Evolutionary conservation across 2,113 vertebrate genomes (phyloP).

Genomic region (Galeopterus variegatus): DNA sequence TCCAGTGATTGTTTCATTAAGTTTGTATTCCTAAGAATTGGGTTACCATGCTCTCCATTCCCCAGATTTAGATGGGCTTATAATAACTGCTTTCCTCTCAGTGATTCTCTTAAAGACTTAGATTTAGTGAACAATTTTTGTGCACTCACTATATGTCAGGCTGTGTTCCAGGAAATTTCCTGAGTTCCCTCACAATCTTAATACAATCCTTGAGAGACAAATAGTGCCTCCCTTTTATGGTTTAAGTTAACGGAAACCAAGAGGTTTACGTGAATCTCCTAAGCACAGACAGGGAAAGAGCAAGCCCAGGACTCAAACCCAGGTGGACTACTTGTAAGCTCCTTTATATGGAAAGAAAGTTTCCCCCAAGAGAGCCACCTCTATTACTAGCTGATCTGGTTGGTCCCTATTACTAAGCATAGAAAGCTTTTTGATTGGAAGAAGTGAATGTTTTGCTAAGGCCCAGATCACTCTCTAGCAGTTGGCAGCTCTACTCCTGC

Average conservation of each 20-base stretch:
- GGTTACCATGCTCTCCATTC: neutral
- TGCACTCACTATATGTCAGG: neutral
- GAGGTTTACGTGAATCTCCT: neutral
- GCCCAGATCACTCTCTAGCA: neutral
- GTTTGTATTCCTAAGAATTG: neutral
- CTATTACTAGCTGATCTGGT: neutral
- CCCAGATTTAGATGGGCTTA: slow-evolving; percentile 13
- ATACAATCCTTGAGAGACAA: neutral
- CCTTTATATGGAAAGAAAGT: neutral
- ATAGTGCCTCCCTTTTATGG: neutral
- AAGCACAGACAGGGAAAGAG: neutral
- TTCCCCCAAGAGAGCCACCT: neutral
- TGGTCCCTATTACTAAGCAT: neutral
- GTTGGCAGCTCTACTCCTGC: neutral
- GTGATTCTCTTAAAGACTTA: slow-evolving; percentile 3
- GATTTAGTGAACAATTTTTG: neutral
- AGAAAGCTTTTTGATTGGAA: neutral
- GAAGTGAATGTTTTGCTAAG: neutral
- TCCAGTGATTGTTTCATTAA: neutral
- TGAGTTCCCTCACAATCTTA: neutral
- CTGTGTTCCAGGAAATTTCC: neutral
- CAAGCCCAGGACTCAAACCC: neutral
- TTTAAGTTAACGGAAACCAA: slow-evolving; percentile 20
- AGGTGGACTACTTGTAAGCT: neutral
- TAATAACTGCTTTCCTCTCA: neutral